Base-by-base conservation (phyloP, 2,797 vertebrate species). In the Tauraco hartlaubi region DNA sequence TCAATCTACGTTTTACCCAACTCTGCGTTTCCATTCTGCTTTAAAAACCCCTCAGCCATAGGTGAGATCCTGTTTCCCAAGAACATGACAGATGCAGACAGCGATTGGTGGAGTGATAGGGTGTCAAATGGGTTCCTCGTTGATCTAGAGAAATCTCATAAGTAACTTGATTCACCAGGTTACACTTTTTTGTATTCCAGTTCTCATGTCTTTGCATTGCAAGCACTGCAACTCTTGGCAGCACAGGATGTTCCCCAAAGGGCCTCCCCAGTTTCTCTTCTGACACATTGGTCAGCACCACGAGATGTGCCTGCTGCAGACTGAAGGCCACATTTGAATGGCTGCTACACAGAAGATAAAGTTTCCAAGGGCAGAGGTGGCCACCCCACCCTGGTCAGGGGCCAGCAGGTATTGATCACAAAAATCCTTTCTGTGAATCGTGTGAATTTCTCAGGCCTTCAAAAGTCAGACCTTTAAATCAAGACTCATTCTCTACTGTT, bases 111-210 rank as follows among this genome's bases (percentile, higher is more conserved):
- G 26, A 67, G 54, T 37, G 26, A 74, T 23, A 51, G 10, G 16
- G 29, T 49, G 15, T 37, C 39, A 58, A 35, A 82, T 1, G 19
- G 23, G 16, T 9, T 87, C 35, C 35, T 66, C 0, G 0, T 1
- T 41, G 20, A 39, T 62, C 78, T 76, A 75, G 58, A 87, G 11
- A 48, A 88, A 64, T 35, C 39, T 16, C 2, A 0, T 7, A 46
- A 59, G 28, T 12, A 67, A 26, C 37, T 43, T 12, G 20, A 78
- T 11, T 78, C 22, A 17, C 25, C 29, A 41, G 18, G 43, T 46
- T 51, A 59, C 14, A 44, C 20, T 33, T 81, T 37, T 14, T n/a
- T 31, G 7, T 11, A 18, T 66, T 55, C 26, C 25, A 35, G 13
- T 22, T 49, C 67, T 25, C 48, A 33, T 22, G 8, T 46, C 52